Evolutionary conservation across 2,797 vertebrate genomes (phyloP).

Genomic region (Sebastes cheni): DNA sequence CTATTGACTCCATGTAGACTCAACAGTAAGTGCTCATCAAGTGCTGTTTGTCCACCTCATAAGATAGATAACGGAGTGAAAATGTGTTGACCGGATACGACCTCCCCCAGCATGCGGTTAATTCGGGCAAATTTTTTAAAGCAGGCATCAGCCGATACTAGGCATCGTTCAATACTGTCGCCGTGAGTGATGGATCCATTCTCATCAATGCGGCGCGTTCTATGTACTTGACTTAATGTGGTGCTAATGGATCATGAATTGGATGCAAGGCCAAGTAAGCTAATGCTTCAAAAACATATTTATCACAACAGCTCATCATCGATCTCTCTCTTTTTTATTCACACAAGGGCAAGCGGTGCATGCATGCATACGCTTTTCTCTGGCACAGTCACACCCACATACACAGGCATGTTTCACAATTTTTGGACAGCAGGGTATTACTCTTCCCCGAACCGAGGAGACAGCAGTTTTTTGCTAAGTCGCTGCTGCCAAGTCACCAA

Average conservation of each 20-base stretch:
- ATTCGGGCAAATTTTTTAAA: neutral
- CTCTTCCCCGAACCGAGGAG: slow-evolving; percentile 26
- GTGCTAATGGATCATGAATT: slow-evolving; percentile 34
- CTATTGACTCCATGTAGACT: slow-evolving; percentile 42
- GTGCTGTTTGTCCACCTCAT: slow-evolving; percentile 16
- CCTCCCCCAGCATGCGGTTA: neutral
- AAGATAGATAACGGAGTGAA: slow-evolving; percentile 3
- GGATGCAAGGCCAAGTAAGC: neutral
- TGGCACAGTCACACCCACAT: neutral
- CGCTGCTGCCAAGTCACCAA: slow-evolving; percentile 64
- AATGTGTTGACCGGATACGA: neutral
- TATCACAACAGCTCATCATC: slow-evolving; percentile 8
- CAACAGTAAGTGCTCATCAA: slow-evolving; percentile 22
- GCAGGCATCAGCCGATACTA: slow-evolving; percentile 1
- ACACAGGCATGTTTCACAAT: neutral
- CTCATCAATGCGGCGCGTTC: neutral
- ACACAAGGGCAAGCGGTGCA: neutral
- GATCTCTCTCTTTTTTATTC: neutral
- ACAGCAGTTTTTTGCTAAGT: slow-evolving; percentile 41
- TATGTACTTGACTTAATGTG: neutral
- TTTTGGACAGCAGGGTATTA: slow-evolving; percentile 34
- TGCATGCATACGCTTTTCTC: neutral
- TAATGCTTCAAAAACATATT: slow-evolving; percentile 23
- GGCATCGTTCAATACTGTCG: neutral
- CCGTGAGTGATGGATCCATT: neutral